Evolutionary conservation across 2,113 vertebrate species (phyloP).

Genomic region (Tenrec ecaudatus): DNA sequence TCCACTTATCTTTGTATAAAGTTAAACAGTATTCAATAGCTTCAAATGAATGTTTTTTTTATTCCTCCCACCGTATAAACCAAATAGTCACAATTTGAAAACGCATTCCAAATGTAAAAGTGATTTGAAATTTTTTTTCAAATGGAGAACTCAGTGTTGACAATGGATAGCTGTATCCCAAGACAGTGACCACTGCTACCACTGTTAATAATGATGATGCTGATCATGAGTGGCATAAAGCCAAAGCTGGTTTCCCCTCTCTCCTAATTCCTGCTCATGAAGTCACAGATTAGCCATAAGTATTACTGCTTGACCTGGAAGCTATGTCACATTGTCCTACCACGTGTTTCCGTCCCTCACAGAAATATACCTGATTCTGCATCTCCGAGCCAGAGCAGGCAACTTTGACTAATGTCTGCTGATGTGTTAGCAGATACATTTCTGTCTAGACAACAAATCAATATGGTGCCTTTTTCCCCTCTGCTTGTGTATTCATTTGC

Average conservation of each 20-base stretch:
- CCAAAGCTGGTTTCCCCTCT: constrained; percentile 78
- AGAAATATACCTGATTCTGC: constrained; percentile 86
- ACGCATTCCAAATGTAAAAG: constrained; percentile 81
- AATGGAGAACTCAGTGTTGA: constrained; percentile 81
- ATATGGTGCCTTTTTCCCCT: constrained; percentile 87
- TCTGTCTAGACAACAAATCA: constrained; percentile 94
- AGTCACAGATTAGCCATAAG: constrained; percentile 63
- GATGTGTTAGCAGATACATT: constrained; percentile 94
- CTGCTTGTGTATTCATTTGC: constrained; percentile 88
- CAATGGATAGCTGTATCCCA: constrained; percentile 73
- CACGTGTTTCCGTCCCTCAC: constrained; percentile 69
- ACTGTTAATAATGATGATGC: constrained; percentile 33
- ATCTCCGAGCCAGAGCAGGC: constrained; percentile 79
- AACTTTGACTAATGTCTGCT: constrained; percentile 88
- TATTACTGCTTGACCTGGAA: constrained; percentile 82
- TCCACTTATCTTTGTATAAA: constrained; percentile 88
- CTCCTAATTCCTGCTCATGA: constrained; percentile 45
- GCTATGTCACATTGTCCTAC: constrained; percentile 72
- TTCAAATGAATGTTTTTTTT: constrained; percentile 85
- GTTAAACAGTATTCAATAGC: constrained; percentile 86
- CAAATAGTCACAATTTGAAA: constrained; percentile 84
- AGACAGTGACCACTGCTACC: constrained; percentile 65
- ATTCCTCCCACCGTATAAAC: constrained; percentile 83
- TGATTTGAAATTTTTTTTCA: constrained; percentile 83
- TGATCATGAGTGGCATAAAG: constrained; percentile 37